These are phyloP conservation scores for Hyperopisus bebe DNA, from an alignment of 2,113 vertebrate species.

Conservation along the genomic window DNA sequence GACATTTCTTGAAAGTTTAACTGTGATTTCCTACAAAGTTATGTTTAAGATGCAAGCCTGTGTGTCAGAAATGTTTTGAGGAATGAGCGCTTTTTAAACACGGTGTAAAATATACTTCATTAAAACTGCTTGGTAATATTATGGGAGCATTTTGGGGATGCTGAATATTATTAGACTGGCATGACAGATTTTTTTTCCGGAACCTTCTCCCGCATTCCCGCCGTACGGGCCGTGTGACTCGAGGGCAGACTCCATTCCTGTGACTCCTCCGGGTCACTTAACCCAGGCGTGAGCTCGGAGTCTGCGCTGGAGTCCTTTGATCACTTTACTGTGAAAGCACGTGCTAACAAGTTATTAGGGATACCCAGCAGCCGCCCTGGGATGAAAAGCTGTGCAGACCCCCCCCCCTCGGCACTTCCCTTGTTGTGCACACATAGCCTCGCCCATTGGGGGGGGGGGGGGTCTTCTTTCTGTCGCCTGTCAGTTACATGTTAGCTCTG, in stretches of 20 bases:
- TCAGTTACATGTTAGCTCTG: conserved; percentile 2
- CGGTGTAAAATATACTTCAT: neutral
- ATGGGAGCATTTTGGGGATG: neutral
- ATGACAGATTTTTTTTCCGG: neutral
- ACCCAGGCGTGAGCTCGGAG: neutral
- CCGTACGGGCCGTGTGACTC: neutral
- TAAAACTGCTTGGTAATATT: neutral
- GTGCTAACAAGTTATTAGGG: conserved; percentile 23
- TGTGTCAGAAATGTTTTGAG: neutral
- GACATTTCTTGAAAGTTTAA: neutral
- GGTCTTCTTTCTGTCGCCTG: neutral
- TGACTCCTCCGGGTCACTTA: neutral
- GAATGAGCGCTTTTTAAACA: neutral
- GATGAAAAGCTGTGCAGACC: neutral
- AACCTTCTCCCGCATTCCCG: neutral
- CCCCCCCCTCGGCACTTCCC: neutral
- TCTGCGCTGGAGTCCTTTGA: neutral
- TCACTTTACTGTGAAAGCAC: conserved; percentile 4
- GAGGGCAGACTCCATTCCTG: neutral
- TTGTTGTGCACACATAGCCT: neutral
- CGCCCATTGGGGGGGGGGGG: neutral
- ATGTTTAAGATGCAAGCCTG: neutral
- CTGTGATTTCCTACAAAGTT: neutral
- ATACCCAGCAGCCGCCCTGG: neutral
- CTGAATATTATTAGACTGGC: neutral